Percentiles rank a stretch among this genome's conserved stretches.
Evolutionary conservation across 1,140 invertebrate species (phyloP).

Genomic region (Heterodera schachtii): DNA sequence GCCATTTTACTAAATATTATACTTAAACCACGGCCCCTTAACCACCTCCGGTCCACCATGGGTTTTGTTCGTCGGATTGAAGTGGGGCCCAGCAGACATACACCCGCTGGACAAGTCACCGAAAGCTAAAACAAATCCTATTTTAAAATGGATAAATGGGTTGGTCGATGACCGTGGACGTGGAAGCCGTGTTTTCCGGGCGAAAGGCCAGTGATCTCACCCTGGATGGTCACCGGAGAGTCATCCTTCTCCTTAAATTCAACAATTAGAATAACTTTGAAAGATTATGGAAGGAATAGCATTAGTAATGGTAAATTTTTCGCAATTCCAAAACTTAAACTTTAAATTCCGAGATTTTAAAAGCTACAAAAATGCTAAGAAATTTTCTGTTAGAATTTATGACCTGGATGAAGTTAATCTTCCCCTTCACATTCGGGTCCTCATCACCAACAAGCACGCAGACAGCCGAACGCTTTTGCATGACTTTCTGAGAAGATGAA

Average conservation of each 20-base stretch:
- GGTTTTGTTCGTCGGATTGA: slow-evolving; percentile 82
- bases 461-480: background rate
- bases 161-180: slow-evolving; percentile 72
- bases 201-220: slow-evolving; percentile 76
- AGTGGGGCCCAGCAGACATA: slow-evolving; percentile 90
- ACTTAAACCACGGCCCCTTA: background rate
- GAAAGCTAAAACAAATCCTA: slow-evolving; percentile 10
- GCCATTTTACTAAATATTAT: background rate
- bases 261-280: background rate
- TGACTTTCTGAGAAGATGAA: background rate
- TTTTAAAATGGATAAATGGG: background rate
- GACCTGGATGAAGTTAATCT: slow-evolving; percentile 6
- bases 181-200: slow-evolving; percentile 87
- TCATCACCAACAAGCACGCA: slow-evolving; percentile 15
- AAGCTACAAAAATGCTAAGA: too few relatives aligned
- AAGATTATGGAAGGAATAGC: background rate
- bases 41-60: slow-evolving; percentile 79
- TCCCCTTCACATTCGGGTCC: slow-evolving; percentile 25
- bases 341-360: too few relatives aligned
- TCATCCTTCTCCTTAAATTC: slow-evolving; percentile 43
- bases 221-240: slow-evolving; percentile 68
- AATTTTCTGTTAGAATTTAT: too few relatives aligned
- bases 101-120: slow-evolving; percentile 96
- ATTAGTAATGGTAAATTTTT: background rate
- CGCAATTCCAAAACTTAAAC: too few relatives aligned